These are phyloP conservation scores for Bombyx mandarina DNA, from an alignment of 1,140 invertebrate genomes.

Conservation along the genomic window DNA sequence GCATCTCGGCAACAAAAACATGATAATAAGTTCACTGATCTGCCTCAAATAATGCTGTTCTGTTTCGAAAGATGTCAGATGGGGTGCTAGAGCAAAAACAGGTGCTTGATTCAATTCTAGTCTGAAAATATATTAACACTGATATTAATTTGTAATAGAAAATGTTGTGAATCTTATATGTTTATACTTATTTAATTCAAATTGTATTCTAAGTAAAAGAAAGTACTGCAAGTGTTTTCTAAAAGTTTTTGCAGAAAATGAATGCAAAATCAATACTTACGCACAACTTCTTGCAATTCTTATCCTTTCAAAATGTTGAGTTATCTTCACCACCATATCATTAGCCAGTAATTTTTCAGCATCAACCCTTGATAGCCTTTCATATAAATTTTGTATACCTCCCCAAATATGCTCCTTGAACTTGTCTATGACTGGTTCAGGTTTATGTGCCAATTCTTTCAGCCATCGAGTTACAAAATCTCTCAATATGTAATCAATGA, in stretches of 20 bases:
- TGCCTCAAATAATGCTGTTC: conserved; percentile 87
- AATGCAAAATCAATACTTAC: conserved; percentile 70
- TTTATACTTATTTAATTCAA: too few species aligned
- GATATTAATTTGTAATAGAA: too few species aligned
- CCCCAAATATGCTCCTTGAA: conserved; percentile 88
- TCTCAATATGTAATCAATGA: conserved; percentile 83
- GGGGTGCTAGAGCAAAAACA: conserved; percentile 82
- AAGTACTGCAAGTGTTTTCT: too few species aligned
- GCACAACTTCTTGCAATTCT: conserved; percentile 80
- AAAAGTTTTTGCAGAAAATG: too few species aligned
- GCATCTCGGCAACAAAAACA: conserved; percentile 83
- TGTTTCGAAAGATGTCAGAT: conserved; percentile 79
- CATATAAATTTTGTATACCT: conserved; percentile 79
- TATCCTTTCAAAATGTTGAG: conserved; percentile 89
- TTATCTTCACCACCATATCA: conserved; percentile 84
- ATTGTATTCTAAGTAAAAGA: too few species aligned
- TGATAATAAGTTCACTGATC: conserved; percentile 85
- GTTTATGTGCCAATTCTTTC: conserved; percentile 75
- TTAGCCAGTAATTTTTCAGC: conserved; percentile 86
- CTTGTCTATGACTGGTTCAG: conserved; percentile 73
- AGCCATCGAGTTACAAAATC: conserved; percentile 87
- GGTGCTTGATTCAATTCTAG: conserved; percentile 68
- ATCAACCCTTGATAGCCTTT: conserved; percentile 81
- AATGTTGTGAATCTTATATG: too few species aligned
- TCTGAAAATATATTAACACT: conserved; percentile 19